Percentiles rank a stretch among this genome's conserved stretches.
phyloP scores from a whole-genome alignment of 2,888 invertebrate genomes.

The Platycheirus albimanus region DNA sequence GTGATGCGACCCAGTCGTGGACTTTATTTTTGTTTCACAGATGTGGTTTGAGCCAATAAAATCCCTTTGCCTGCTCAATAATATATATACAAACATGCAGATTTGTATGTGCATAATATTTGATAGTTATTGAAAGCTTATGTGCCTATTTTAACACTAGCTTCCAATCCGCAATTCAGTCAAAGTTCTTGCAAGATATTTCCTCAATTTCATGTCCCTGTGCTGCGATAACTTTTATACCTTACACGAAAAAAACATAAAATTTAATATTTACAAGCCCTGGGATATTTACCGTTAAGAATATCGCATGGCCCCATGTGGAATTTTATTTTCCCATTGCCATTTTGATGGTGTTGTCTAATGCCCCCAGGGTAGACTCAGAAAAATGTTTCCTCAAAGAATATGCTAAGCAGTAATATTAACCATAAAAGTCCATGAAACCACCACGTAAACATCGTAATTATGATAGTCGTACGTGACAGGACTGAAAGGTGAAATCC shows the following conservation, averaged over 20 bases:
- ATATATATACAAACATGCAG: too few relatives aligned
- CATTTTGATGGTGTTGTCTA: conserved; percentile 25
- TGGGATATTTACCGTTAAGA: conserved; percentile 47
- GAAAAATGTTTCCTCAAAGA: conserved; percentile 52
- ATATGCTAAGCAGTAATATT: conserved; percentile 59
- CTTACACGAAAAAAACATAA: conserved; percentile 29
- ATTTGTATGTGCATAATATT: too few relatives aligned
- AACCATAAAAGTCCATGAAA: conserved; percentile 65
- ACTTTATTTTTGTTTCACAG: too few relatives aligned
- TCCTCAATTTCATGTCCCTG: too few relatives aligned
- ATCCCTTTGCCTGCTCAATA: too few relatives aligned
- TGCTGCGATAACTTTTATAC: neutral
- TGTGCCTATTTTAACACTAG: too few relatives aligned
- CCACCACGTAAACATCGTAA: conserved; percentile 53
- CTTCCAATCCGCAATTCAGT: too few relatives aligned
- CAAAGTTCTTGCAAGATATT: too few relatives aligned
- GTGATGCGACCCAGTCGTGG: too few relatives aligned
- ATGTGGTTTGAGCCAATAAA: too few relatives aligned
- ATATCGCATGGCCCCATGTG: conserved; percentile 47
- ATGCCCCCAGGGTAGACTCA: conserved; percentile 22
- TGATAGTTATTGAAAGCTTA: too few relatives aligned
- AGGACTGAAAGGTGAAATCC: conserved; percentile 21
- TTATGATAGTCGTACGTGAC: conserved; percentile 67
- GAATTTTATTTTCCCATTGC: conserved; percentile 40
- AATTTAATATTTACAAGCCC: conserved; percentile 66